Evolutionary conservation across 2,888 invertebrate genomes (phyloP), one percentile per base, ranked within the genome.

Genomic region (Lacanobia wlatinum): DNA sequence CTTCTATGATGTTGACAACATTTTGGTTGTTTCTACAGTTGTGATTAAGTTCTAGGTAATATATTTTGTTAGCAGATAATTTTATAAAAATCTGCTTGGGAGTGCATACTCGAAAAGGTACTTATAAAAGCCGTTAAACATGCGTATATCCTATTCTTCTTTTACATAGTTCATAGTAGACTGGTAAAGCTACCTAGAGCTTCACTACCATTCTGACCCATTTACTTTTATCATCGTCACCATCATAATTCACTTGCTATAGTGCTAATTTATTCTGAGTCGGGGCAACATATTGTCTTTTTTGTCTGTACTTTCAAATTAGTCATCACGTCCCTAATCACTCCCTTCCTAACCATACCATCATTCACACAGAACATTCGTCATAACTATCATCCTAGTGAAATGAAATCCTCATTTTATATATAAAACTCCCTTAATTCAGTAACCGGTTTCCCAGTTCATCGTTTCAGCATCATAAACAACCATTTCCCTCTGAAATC

Each of bases 401-500:
- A 69, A 48, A 40, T 16, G n/a, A 50, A 23, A n/a, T 2, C 6
- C 7, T 16, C 3, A 10, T 18, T 40, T 55, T 7, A 68, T 1
- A 34, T n/a, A 12, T 21, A 40, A 59, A 23, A 3, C 10, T 23
- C 6, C 18, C 3, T 50, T 21, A 9, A 56, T 46, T 56, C 21
- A 55, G 21, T 48, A 50, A 50, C 59, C 34, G 59, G 50, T 59
- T 48, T 38, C 34, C 48, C 64, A 43, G 43, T 61, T 62, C 38
- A 59, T 56, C 43, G 38, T 14, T 43, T 58, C 14, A 52, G 18
- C 18, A 60, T 63, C 61, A 59, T 72, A 83, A 80, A 83, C 68
- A 65, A 72, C 18, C 48, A 14, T 53, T 65, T 69, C 40, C 52
- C 52, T 48, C 79, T 72, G 70, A 65, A 78, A 60, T 63, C 52